phyloP scores from a whole-genome alignment of 2,888 invertebrate species.

The Mesorhabditis belari region DNA sequence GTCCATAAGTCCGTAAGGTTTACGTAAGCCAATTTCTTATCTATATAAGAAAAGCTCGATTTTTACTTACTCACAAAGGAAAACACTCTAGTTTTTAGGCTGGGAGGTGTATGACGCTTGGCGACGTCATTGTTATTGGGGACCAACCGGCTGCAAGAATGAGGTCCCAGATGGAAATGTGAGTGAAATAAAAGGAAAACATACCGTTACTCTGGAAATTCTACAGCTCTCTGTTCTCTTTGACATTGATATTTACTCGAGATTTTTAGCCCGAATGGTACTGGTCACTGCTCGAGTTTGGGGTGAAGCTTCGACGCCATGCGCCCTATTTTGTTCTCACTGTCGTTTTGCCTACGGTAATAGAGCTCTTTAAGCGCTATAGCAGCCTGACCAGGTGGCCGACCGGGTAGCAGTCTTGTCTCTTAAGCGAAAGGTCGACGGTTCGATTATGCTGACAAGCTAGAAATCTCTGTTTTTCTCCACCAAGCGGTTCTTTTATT shows the following conservation, averaged over 20 bases:
- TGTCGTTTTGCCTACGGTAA: constrained; percentile 39
- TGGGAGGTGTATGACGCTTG: constrained; percentile 47
- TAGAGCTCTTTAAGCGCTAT: neutral
- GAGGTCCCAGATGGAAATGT: constrained; percentile 26
- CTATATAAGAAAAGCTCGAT: too few species aligned
- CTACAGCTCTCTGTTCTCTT: too few species aligned
- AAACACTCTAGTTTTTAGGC: constrained; percentile 18
- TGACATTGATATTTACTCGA: neutral
- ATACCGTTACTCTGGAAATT: neutral
- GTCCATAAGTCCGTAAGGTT: too few species aligned
- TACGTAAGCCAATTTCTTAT: too few species aligned
- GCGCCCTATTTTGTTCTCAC: constrained; percentile 45
- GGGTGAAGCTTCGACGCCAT: constrained; percentile 44
- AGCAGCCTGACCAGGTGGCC: too few species aligned
- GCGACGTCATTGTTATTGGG: constrained; percentile 50
- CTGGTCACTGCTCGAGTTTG: constrained; percentile 51
- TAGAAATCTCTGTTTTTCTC: neutral
- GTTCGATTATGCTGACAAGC: neutral
- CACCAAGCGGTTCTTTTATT: neutral
- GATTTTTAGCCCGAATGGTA: constrained; percentile 43
- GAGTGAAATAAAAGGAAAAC: neutral
- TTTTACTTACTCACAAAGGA: too few species aligned
- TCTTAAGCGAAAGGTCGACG: neutral
- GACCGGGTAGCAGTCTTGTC: too few species aligned
- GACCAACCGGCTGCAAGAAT: constrained; percentile 36